Evolutionary conservation across 2,797 vertebrate genomes (phyloP), one percentile per base, ranked within the genome.

Genomic region (Enteromius viviparus): DNA sequence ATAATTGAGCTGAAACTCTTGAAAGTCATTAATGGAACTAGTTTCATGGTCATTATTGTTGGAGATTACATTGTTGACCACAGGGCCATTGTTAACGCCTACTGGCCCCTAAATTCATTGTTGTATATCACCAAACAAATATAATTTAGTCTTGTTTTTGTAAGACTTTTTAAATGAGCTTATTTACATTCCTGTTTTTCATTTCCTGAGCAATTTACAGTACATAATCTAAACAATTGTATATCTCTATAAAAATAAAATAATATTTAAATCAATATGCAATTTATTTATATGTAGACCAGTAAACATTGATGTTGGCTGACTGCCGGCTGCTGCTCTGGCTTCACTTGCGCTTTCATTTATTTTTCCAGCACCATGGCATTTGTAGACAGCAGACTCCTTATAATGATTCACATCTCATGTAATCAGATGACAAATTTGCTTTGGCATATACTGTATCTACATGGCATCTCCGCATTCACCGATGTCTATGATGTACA

Each of bases 321-420:
- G 65, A 17, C 37, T 62, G 37, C n/a, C 26, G n/a, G 12, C 12
- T 23, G 3, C 10, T 12, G 19, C 15, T 37, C 74, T 21, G 15
- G 34, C 6, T 49, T 78, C 26, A 21, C 45, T 66, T 34, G n/a
- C 11, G 77, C 14, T 68, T 66, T 69, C 26, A 69, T 68, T 17
- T 68, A 17, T 79, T 51, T 53, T 40, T 49, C 6, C 64, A 66
- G 3, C 29, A 19, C 15, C 4, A 8, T 66, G 34, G n/a, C 32
- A 17, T 76, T 55, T 69, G n/a, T 17, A 49, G 42, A 47, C 60
- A 51, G 62, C 62, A 51, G 62, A 78, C 42, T 60, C 75, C 37
- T 66, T 78, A 71, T 71, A 79, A 79, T 68, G 77, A 66, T 53
- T 21, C 77, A 40, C 12, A 66, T 49, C 26, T 23, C 65, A 4